Evolutionary conservation across 2,113 vertebrate genomes (phyloP), one percentile per base, ranked within the genome.

Genomic region (Scomber scombrus): DNA sequence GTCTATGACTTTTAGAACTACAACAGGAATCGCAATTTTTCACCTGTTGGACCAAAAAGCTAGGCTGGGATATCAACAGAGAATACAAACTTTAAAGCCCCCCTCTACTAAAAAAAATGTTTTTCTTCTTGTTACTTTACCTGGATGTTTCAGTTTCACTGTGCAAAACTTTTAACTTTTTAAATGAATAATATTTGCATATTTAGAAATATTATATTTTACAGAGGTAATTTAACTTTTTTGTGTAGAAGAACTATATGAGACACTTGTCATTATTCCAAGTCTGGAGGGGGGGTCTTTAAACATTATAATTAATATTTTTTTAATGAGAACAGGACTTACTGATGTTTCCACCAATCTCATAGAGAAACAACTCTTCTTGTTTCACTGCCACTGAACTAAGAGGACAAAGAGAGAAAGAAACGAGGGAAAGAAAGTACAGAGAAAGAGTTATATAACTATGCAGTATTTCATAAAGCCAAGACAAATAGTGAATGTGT

Each of bases 301-400:
- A 29, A n/a, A 71, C 15, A 29, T 2, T 50, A 19, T 18, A 29
- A 18, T 51, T 3, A 14, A 55, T n/a, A 11, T 12, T 2, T n/a
- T 29, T 47, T 23, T 15, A 31, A 21, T n/a, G 5, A 19, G 12
- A 75, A 8, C 2, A 4, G 16, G 11, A 93, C 98, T 98, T 95
- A 99, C 98, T 97, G 81, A 99, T 98, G 94, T 99, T 99, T 89
- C 98, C 98, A 91, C 98, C 98, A 29, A 97, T 96, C 96, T 99
- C 98, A 95, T 96, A 98, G 51, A 99, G 94, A 92, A 94, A 97
- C 86, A 99, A 86, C 14, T 98, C 97, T 73, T 97, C 98, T 92
- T 92, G 96, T 89, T 95, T 96, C 66, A 97, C 88, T 3, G 84
- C 71, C 89, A 95, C 74, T 21, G 92, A 95, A 85, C 97, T 98